Base-by-base conservation (phyloP, 2,888 invertebrate species). In the Strigamia transsilvanica region DNA sequence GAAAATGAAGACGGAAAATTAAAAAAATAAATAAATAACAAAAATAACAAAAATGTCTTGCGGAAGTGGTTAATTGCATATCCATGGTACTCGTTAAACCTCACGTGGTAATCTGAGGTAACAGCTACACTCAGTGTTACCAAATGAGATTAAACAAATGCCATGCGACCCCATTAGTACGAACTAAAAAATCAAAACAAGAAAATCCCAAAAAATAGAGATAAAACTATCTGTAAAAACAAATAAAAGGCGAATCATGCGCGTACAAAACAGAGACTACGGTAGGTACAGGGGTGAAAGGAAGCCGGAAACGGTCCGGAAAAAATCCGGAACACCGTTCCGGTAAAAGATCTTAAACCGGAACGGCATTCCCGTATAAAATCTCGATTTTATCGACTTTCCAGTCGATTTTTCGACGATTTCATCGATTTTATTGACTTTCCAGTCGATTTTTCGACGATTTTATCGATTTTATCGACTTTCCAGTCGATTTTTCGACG, bases 91-190 rank as follows among this genome's bases (percentile, higher is more conserved):
- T 92, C 90, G 90, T 92, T 91, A 91, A 92, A 94, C 92, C 94
- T 92, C 94, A 93, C 92, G 91, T 91, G 92, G 93, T 93, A 94
- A 93, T 93, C 93, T 94, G 94, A 94, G 93, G 86, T 85, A 87
- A 86, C 86, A 84, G 86, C 85, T 79, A 61, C 90, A 91, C 95
- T 95, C 96, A 96, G 94, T 95, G 94, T 96, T 96, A 97, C 96
- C 94, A 94, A 94, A 95, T 96, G 97, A 97, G 96, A 97, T 97
- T 97, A 93, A 91, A 92, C 92, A 88, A 80, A 80, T 80, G 80
- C 80, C 80, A 80, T 80, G 80, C 80, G 5, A 42, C 21, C 41
- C 21, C 23, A 18, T 46, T 27, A 21, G 18, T 80, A 80, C 38
- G n/a, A 80, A 2, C 10, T 1, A 41, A 6, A 6, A 21, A 86